Percentiles rank a stretch among this genome's conserved stretches.
Evolutionary conservation across 35 echinoderm and acorn worm species (phyloP).

Genomic region (Heliocidaris erythrogramma): DNA sequence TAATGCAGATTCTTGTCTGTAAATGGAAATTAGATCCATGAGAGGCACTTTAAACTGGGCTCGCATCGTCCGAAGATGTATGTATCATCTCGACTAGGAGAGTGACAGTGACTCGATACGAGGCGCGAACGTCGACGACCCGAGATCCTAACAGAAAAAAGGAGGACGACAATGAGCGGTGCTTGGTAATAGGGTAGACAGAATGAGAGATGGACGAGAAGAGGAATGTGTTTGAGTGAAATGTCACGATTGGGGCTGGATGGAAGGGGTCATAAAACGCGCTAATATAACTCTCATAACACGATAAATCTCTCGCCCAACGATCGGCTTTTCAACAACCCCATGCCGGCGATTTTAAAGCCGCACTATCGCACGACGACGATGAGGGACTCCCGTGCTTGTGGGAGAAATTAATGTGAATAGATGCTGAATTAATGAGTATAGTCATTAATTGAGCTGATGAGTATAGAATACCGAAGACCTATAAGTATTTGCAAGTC

Average conservation of each 20-base stretch:
- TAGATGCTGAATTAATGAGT: too few relatives aligned
- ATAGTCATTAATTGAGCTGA: too few relatives aligned
- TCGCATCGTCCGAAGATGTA: background rate
- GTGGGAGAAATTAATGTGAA: background rate
- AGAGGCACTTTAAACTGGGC: background rate
- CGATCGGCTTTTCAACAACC: conserved; percentile 27
- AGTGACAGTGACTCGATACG: background rate
- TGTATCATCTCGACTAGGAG: background rate
- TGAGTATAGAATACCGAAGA: too few relatives aligned
- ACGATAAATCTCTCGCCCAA: conserved; percentile 12
- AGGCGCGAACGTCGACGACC: background rate
- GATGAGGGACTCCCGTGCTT: background rate
- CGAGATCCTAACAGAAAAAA: background rate
- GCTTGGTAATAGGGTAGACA: background rate
- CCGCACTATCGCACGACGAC: background rate
- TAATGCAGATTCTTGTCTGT: too few relatives aligned
- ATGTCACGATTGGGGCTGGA: conserved; percentile 32
- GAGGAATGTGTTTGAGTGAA: background rate
- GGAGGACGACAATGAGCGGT: background rate
- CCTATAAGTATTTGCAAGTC: too few relatives aligned
- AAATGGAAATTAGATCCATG: background rate
- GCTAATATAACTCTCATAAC: conserved; percentile 54
- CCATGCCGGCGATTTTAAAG: background rate
- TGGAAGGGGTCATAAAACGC: conserved; percentile 39
- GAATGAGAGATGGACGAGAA: conserved; percentile 16